A percentile compares a stretch with the other conserved stretches of the same genome.
Evolutionary conservation across 1,140 invertebrate genomes (phyloP).

Genomic region (Phenacoccus solenopsis): DNA sequence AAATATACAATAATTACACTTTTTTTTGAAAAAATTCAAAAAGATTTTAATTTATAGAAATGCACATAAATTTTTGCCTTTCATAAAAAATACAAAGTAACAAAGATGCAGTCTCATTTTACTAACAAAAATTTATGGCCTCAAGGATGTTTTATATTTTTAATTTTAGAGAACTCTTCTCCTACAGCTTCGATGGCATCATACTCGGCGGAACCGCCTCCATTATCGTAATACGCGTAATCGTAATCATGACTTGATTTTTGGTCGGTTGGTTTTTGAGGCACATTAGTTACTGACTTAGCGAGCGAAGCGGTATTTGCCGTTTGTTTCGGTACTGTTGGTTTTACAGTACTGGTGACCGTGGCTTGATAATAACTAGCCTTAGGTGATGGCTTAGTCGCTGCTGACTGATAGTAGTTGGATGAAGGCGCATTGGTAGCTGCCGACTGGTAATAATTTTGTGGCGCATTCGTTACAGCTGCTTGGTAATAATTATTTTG

Average conservation of each 20-base stretch:
- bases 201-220: slow-evolving; percentile 26
- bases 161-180: slow-evolving; percentile 28
- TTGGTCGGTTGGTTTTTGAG: slow-evolving; percentile 11
- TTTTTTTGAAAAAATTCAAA: too few relatives aligned
- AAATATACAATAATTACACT: too few relatives aligned
- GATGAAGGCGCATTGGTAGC: not conserved
- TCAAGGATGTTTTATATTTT: not conserved
- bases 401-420: not conserved
- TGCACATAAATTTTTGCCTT: not conserved
- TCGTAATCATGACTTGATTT: slow-evolving; percentile 25
- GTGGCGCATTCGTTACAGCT: not conserved
- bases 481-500: slow-evolving; percentile 16
- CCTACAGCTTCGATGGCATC: slow-evolving; percentile 26
- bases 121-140: not conserved
- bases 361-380: not conserved
- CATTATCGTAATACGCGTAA: slow-evolving; percentile 29
- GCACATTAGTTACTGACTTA: slow-evolving; percentile 1
- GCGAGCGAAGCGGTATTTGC: not conserved
- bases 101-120: not conserved
- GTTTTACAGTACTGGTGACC: slow-evolving; percentile 6
- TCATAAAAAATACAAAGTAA: not conserved
- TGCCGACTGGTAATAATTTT: too few relatives aligned
- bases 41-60: not conserved
- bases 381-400: not conserved
- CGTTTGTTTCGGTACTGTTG: slow-evolving; percentile 19